Evolutionary conservation across 2,797 vertebrate species (phyloP), one percentile per base, ranked within the genome.

Genomic region (Aplochiton taeniatus): DNA sequence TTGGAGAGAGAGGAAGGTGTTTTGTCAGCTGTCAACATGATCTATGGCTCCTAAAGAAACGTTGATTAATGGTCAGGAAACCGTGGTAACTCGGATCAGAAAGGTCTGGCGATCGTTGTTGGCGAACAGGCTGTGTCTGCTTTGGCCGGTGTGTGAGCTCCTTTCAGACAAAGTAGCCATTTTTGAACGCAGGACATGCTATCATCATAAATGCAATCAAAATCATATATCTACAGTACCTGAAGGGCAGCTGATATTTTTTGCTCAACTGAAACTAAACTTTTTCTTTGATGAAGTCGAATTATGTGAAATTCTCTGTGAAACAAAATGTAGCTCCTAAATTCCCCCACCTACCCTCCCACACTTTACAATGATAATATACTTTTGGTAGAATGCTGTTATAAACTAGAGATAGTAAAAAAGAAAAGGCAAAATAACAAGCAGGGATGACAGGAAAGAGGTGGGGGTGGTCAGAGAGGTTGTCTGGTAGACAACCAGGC

Each of bases 51-150:
- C 61, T 13, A 2, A 2, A 31, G 12, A 55, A 68, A 56, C 52
- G 52, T 45, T 81, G 84, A 85, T 82, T 73, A 66, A 85, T 80
- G 70, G 65, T 55, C 63, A 54, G 75, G 80, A 77, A 79, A 71
- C 69, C 63, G 47, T 70, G 72, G 65, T 67, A 59, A 31, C 56
- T 4, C 42, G 41, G 54, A 51, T 71, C 52, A 76, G 53, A 9
- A 72, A 70, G 75, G 55, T 62, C 47, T 11, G 11, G 52, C n/a
- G 54, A 17, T 17, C 17, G 7, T 46, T 11, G 8, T 14, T 9
- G 12, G n/a, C 8, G 14, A 42, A 60, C 31, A 6, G 31, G 31
- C 31, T 6, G 31, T 6, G 31, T 31, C 31, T 31, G 31, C 31
- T 31, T 31, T 6, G 31, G 6, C n/a, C n/a, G n/a, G n/a, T n/a